phyloP scores from a whole-genome alignment of 1,140 invertebrate species.

The Brachystomella parvula region DNA sequence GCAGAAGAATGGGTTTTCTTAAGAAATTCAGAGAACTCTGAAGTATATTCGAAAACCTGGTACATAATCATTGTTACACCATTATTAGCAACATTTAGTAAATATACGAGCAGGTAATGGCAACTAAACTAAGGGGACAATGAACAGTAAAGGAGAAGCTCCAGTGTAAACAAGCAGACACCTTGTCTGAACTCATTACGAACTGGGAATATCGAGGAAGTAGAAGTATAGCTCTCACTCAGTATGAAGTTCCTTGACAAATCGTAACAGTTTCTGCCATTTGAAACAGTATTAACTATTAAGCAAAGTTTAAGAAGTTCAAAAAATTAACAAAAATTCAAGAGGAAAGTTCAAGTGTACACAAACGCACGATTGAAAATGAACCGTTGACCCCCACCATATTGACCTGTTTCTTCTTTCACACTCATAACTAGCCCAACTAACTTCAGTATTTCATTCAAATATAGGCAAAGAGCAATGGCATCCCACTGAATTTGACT shows the following conservation, averaged over 20 bases:
- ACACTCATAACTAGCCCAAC: not conserved
- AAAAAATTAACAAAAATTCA: not conserved
- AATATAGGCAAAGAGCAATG: not conserved
- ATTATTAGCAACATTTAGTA: not conserved
- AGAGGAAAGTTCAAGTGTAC: not conserved
- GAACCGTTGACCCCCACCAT: too few relatives aligned
- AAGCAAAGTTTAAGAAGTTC: not conserved
- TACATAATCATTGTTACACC: constrained; percentile 1
- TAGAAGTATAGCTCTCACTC: not conserved
- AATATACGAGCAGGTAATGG: not conserved
- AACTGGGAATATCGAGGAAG: not conserved
- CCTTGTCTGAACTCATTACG: not conserved
- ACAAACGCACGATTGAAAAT: too few relatives aligned
- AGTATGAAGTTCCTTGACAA: not conserved
- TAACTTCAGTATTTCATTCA: not conserved
- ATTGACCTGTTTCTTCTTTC: not conserved
- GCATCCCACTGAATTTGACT: not conserved
- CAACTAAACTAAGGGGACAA: constrained; percentile 19
- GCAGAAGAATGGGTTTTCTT: not conserved
- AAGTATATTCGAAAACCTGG: constrained; percentile 2
- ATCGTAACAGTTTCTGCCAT: not conserved
- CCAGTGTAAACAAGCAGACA: not conserved
- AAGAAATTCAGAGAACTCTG: constrained; percentile 17
- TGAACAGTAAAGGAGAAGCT: not conserved
- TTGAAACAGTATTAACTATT: not conserved